Conservation (phyloP, 2,113 vertebrate species). For the Podocnemis expansa region DNA sequence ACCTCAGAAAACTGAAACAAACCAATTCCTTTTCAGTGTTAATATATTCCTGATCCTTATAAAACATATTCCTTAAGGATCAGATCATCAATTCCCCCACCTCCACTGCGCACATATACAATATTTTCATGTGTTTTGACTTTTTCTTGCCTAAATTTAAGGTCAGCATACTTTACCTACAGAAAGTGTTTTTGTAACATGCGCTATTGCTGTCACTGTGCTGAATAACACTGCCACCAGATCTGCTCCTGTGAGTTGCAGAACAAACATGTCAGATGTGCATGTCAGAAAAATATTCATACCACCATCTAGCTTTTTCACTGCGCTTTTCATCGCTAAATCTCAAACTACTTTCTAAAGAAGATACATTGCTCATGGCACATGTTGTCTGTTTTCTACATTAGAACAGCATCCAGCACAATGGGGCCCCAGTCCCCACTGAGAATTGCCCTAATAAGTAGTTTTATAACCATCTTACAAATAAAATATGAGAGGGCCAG, state of each 20-base stretch:
- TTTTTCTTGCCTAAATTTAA: neutral
- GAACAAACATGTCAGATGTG: neutral
- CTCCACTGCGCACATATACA: neutral
- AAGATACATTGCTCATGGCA: neutral
- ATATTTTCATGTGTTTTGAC: neutral
- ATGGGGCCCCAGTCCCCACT: neutral
- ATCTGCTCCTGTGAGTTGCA: neutral
- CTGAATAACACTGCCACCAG: fast-evolving
- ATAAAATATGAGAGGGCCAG: neutral
- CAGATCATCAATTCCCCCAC: neutral
- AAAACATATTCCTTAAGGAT: neutral
- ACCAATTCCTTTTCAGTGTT: neutral
- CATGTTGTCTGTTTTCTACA: neutral
- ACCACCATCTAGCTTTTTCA: neutral
- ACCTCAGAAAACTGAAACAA: slow-evolving; percentile 22
- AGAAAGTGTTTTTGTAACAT: neutral
- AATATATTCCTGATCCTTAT: neutral
- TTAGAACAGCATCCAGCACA: fast-evolving
- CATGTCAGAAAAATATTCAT: neutral
- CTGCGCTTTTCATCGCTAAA: neutral
- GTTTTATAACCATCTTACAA: neutral
- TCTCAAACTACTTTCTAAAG: neutral
- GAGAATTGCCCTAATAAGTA: neutral
- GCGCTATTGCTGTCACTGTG: neutral
- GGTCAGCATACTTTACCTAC: neutral